phyloP scores from a whole-genome alignment of 1,140 invertebrate genomes.

The Drosophila melanogaster region Release_6_plus_ISO1_MT NT_033777.3:13089501-13090000 shows the following conservation, averaged over 20 bases:
- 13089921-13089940: too few relatives aligned
- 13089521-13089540: conserved; percentile 4
- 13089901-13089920: too few relatives aligned
- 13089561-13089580: conserved; percentile 47
- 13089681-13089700: conserved; percentile 1
- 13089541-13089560: conserved; percentile 51
- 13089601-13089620: background rate
- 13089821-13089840: conserved; percentile 13
- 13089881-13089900: background rate
- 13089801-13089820: background rate
- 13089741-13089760: conserved; percentile 37
- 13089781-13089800: background rate
- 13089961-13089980: too few relatives aligned
- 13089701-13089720: conserved; percentile 20
- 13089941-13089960: too few relatives aligned
- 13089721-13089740: background rate
- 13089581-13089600: background rate
- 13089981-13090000: too few relatives aligned
- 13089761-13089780: conserved; percentile 23
- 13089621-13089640: conserved; percentile 21
- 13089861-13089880: conserved; percentile 3
- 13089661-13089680: background rate
- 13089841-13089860: conserved; percentile 8
- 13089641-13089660: background rate
- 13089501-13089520: conserved; percentile 37